Evolutionary conservation across 1,140 invertebrate species (phyloP), one percentile per base, ranked within the genome.

Genomic region (Lordiphosa mommai): DNA sequence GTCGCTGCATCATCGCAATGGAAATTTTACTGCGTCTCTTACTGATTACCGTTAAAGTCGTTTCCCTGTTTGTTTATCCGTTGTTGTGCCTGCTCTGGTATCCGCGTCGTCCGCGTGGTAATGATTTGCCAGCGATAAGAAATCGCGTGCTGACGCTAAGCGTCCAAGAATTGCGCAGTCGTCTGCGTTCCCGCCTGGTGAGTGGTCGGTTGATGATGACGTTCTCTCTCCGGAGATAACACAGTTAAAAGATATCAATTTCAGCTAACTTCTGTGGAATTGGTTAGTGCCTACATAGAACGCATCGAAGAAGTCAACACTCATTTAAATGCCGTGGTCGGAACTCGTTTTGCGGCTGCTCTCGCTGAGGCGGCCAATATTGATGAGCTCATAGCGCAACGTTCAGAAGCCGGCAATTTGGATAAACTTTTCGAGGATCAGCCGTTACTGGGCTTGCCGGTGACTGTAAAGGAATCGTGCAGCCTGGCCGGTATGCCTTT

Each of bases 401-500:
- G 23, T 0, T 20, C 66, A 0, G 53, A 89, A 5, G 50, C 23
- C 23, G 23, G 23, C 23, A 6, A 14, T 37, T 23, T 40, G 67
- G 74, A 17, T 67, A 73, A 90, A 61, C 63, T 93, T 2, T 89
- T 89, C 13, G 55, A 55, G 9, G 84, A 91, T 10, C 90, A 89
- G 30, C 94, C 94, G 0, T 82, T 96, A 13, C 89, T 94, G 3
- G 95, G 95, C 0, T 90, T 96, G 9, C 95, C 95, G 0, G 90
- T 95, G 32, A 95, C 93, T 1, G 91, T 95, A 0, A 96, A 96
- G 76, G 94, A 95, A 72, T 92, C 92, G 40, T 93, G 93, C 57
- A 89, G 90, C 5, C 85, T 95, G 0, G 90, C 90, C 88, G 93
- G 93, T 13, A 89, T 94, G 88, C 92, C 92, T 16, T 90, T 92